These are phyloP conservation scores for Dolichomitus sp. DNA, from an alignment of 2,888 invertebrate genomes.

Conservation along the genomic window DNA sequence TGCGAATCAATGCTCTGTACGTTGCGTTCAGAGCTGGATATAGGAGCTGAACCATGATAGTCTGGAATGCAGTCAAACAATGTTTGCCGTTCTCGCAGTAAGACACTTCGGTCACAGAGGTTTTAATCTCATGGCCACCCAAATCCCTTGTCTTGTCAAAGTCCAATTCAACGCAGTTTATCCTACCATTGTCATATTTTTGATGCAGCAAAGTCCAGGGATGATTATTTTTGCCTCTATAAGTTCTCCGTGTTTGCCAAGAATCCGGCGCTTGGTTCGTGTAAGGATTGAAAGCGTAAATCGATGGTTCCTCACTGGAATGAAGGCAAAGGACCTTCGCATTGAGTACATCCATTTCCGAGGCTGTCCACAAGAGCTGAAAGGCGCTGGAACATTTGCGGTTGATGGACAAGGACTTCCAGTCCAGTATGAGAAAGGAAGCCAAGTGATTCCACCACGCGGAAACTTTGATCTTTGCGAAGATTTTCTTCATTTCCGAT, in stretches of 20 bases:
- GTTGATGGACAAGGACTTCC: background rate
- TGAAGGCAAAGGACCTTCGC: conserved; percentile 63
- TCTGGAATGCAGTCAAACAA: background rate
- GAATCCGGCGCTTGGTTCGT: conserved; percentile 29
- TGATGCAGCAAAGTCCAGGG: background rate
- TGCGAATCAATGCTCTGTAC: background rate
- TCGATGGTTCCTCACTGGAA: background rate
- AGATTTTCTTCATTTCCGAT: background rate
- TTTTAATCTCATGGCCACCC: background rate
- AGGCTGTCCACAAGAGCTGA: conserved; percentile 50
- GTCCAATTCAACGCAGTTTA: background rate
- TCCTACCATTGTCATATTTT: background rate
- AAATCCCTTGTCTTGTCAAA: conserved; percentile 10
- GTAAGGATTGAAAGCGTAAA: conserved; percentile 70
- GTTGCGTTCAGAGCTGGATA: background rate
- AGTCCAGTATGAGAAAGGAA: conserved; percentile 55
- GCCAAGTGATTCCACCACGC: conserved; percentile 67
- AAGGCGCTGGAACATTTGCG: conserved; percentile 57
- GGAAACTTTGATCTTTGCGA: conserved; percentile 30
- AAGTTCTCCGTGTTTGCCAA: conserved; percentile 45
- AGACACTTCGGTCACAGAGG: background rate
- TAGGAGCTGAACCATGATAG: background rate
- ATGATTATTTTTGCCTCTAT: background rate
- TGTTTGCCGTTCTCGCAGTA: background rate
- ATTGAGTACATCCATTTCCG: conserved; percentile 60